phyloP scores from a whole-genome alignment of 2,113 vertebrate genomes.

The Elaphurus davidianus region DNA sequence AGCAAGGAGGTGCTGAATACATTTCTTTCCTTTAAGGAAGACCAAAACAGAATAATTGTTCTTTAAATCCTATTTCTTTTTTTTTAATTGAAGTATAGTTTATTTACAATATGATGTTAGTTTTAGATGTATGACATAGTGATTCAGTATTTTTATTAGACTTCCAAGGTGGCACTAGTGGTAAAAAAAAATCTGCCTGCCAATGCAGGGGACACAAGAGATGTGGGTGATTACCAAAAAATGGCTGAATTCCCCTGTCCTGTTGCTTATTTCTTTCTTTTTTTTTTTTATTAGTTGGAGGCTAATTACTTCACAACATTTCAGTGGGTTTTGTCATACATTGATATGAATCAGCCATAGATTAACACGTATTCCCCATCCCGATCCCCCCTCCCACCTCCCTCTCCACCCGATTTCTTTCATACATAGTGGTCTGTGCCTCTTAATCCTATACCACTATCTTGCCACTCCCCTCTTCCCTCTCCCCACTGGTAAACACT shows the following conservation, averaged over 20 bases:
- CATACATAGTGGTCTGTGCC: neutral
- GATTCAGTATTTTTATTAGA: neutral
- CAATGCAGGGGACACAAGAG: neutral
- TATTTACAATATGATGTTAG: neutral
- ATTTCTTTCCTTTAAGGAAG: neutral
- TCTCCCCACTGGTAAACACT: neutral
- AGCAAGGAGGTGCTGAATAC: fast-evolving
- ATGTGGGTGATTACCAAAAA: neutral
- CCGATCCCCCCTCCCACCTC: no score
- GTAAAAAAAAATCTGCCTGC: neutral
- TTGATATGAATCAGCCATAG: no score
- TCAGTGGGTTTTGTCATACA: no score
- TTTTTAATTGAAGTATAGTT: neutral
- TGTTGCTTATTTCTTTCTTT: neutral
- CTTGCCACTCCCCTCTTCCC: no score
- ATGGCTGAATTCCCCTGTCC: neutral
- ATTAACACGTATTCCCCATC: no score
- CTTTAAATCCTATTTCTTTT: neutral
- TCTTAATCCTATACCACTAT: neutral
- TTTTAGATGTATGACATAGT: neutral
- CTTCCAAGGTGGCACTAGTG: neutral
- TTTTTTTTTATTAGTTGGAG: no score
- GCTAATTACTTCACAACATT: no score
- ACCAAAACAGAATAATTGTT: neutral
- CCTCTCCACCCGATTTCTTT: neutral